phyloP scores from a whole-genome alignment of 2,797 vertebrate species.

The Brachymystax lenok region DNA sequence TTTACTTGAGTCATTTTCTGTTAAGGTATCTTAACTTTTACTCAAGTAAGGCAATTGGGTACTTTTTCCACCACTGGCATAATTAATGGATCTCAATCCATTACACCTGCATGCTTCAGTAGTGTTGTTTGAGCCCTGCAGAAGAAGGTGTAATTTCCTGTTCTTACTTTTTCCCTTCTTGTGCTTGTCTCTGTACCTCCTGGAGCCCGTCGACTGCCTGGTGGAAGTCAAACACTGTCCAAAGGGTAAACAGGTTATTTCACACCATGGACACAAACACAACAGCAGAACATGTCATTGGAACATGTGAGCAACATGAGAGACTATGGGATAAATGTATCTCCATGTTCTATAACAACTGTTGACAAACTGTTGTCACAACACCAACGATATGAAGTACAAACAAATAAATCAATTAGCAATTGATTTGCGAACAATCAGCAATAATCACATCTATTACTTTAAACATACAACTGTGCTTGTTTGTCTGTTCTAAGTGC shows the following conservation, averaged over 20 bases:
- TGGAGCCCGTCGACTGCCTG: constrained; percentile 87
- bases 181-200: constrained; percentile 84
- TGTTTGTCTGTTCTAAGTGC: background rate
- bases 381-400: background rate
- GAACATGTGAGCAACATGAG: background rate
- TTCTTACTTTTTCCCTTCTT: constrained; percentile 86
- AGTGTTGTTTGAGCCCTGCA: background rate
- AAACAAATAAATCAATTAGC: background rate
- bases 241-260: constrained; percentile 9
- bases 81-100: background rate
- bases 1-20: too few species aligned
- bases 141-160: background rate
- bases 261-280: background rate
- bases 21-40: too few species aligned
- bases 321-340: background rate
- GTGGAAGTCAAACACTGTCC: constrained; percentile 86
- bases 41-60: too few species aligned
- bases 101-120: background rate
- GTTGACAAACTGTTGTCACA: background rate
- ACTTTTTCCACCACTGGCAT: too few species aligned
- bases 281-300: background rate
- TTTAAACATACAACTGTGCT: background rate
- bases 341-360: background rate
- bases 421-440: background rate
- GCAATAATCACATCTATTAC: background rate